These are phyloP conservation scores for Serinus canaria DNA, from an alignment of 2,113 vertebrate genomes.

Conservation along the genomic window DNA sequence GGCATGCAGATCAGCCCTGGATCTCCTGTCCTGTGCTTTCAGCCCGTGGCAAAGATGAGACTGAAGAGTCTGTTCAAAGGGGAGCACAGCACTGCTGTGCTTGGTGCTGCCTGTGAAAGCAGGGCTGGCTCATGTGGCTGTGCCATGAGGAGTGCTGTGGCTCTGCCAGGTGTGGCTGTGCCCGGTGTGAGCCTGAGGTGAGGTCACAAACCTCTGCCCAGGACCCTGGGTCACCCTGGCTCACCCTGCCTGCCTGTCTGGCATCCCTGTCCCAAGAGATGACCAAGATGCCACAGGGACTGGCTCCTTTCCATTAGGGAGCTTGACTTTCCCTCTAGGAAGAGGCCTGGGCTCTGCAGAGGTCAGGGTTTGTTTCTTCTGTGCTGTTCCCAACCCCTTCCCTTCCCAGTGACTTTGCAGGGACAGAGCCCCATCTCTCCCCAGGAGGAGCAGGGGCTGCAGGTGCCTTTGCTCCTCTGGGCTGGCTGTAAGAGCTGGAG, in stretches of 20 bases:
- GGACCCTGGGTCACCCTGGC: background rate
- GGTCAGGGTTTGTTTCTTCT: background rate
- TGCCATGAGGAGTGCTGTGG: background rate
- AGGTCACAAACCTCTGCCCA: background rate
- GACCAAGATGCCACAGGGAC: background rate
- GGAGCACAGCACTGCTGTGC: background rate
- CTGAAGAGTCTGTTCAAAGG: background rate
- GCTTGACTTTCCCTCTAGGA: background rate
- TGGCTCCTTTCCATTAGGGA: background rate
- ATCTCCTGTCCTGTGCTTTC: background rate
- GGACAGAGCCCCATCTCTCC: background rate
- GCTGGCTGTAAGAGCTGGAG: background rate
- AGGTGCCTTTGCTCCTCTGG: background rate
- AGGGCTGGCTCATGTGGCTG: background rate
- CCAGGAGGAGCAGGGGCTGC: rapidly evolving
- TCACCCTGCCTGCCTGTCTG: background rate
- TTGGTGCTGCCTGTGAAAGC: background rate
- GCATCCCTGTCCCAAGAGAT: background rate
- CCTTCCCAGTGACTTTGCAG: background rate
- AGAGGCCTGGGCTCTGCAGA: background rate
- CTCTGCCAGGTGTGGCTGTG: background rate
- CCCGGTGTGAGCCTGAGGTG: background rate
- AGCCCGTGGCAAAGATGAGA: rapidly evolving
- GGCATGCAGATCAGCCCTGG: background rate
- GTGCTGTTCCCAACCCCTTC: background rate